Evolutionary conservation across 2,113 vertebrate species (phyloP).

Genomic region (Clarias magur): DNA sequence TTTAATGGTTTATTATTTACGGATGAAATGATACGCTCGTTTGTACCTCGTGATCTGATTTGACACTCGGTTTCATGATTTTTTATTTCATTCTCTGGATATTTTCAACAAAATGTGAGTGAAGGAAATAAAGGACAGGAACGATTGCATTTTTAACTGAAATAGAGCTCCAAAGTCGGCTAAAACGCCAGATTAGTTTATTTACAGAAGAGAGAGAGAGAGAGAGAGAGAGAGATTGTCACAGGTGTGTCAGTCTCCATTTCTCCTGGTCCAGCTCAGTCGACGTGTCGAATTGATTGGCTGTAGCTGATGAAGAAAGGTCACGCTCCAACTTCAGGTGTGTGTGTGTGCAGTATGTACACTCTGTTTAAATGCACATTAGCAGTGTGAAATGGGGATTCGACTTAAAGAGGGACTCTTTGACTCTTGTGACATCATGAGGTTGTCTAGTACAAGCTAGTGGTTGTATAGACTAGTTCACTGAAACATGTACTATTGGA

Average conservation of each 20-base stretch:
- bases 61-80: too few species aligned
- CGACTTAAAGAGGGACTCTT: conserved; percentile 13
- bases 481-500: not conserved
- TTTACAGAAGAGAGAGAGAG: not conserved
- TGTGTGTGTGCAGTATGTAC: conserved; percentile 32
- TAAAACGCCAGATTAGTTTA: not conserved
- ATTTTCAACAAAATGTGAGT: not conserved
- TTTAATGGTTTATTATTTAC: not conserved
- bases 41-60: not conserved
- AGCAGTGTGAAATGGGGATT: conserved; percentile 49
- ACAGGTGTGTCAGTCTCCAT: conserved; percentile 39
- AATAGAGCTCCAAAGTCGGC: not conserved
- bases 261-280: conserved; percentile 16
- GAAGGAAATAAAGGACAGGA: not conserved
- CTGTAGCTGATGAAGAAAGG: conserved; percentile 39
- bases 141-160: not conserved
- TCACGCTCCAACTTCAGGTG: conserved; percentile 37
- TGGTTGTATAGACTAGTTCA: not conserved
- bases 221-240: conserved; percentile 11
- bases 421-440: not conserved
- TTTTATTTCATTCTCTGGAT: not conserved
- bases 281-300: conserved; percentile 46
- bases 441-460: not conserved
- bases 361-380: conserved; percentile 47
- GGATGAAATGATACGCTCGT: not conserved